phyloP scores from a whole-genome alignment of 53 echinoderm and acorn worm genomes.

The Echinometra lucunter region DNA sequence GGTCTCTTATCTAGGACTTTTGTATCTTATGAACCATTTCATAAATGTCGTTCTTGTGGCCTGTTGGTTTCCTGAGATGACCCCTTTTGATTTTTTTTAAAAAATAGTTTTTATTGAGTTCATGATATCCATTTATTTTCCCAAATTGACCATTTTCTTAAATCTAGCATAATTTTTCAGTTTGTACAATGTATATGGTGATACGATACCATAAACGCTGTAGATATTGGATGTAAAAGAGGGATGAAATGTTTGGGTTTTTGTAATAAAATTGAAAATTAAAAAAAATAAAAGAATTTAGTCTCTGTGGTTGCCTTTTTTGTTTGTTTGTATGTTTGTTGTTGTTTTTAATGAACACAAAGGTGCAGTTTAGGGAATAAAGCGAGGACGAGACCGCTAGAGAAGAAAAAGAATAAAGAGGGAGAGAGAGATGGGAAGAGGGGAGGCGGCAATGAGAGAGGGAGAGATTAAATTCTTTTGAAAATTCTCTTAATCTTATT shows the following conservation, averaged over 20 bases:
- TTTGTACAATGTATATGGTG: too few relatives aligned
- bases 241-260: slow-evolving; percentile 20
- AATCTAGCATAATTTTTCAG: too few relatives aligned
- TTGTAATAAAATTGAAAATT: neutral
- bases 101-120: too few relatives aligned
- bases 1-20: too few relatives aligned
- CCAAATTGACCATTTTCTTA: too few relatives aligned
- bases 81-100: too few relatives aligned
- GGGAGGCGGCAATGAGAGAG: neutral
- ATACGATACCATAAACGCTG: neutral
- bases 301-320: too few relatives aligned
- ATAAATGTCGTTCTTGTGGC: too few relatives aligned
- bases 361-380: neutral
- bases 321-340: too few relatives aligned
- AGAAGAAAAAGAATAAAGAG: neutral
- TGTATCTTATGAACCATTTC: too few relatives aligned
- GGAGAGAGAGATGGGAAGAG: neutral
- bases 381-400: neutral
- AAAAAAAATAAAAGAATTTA: neutral
- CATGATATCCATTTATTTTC: too few relatives aligned
- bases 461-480: neutral
- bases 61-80: too few relatives aligned
- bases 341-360: neutral
- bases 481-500: neutral
- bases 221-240: neutral